A percentile compares a stretch with the other conserved stretches of the same genome.
phyloP scores from a whole-genome alignment of 1,140 invertebrate genomes.

The Drosophila seguyi region DNA sequence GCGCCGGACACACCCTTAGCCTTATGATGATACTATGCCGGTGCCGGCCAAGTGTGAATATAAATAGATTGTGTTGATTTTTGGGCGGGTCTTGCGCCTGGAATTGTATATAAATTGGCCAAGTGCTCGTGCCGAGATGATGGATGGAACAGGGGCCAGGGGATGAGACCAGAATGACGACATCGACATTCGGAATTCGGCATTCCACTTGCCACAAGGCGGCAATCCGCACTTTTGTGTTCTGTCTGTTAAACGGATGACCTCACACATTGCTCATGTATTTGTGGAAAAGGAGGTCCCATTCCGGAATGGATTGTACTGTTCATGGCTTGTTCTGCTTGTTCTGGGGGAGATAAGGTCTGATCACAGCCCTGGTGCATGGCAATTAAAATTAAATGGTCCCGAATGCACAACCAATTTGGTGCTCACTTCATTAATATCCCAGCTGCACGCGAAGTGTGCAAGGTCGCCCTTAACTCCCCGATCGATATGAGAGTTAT shows the following conservation, averaged over 20 bases:
- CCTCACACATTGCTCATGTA: not conserved
- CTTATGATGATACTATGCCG: constrained; percentile 11
- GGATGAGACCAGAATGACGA: constrained; percentile 8
- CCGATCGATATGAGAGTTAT: constrained; percentile 23
- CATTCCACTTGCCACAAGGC: constrained; percentile 4
- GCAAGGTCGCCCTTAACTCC: constrained; percentile 15
- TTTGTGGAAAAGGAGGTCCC: not conserved
- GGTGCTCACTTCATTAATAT: constrained; percentile 15
- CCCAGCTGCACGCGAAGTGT: constrained; percentile 30
- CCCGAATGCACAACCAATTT: constrained; percentile 10
- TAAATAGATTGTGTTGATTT: constrained; percentile 37
- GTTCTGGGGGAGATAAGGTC: constrained; percentile 11
- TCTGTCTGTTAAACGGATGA: constrained; percentile 2
- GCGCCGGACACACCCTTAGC: constrained; percentile 26
- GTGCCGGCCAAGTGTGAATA: not conserved
- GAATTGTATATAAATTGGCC: constrained; percentile 9
- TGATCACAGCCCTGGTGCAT: constrained; percentile 21
- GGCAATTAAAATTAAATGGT: constrained; percentile 10
- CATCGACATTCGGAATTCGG: constrained; percentile 3
- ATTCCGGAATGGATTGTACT: not conserved
- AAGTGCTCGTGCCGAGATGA: constrained; percentile 3
- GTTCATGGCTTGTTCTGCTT: not conserved
- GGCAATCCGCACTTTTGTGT: not conserved
- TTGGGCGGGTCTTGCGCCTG: constrained; percentile 7
- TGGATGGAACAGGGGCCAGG: not conserved